Conservation (phyloP, 2,113 vertebrate genomes). For the Psophia crepitans region DNA sequence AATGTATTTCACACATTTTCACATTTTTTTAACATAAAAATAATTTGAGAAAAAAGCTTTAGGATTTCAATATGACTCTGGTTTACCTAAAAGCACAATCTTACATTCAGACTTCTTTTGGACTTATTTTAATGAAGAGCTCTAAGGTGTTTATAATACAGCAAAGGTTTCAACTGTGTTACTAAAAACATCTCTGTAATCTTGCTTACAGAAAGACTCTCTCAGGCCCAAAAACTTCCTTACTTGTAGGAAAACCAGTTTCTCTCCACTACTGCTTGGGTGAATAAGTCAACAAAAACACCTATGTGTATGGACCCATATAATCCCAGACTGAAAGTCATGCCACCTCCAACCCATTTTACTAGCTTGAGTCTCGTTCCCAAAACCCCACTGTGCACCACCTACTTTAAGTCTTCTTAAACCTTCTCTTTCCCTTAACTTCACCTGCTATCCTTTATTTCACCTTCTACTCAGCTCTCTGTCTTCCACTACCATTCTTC, state of each 20-base stretch:
- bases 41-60: background rate
- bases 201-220: background rate
- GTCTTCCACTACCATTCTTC: background rate
- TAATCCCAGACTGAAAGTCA: background rate
- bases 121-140: background rate
- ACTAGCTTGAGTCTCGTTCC: background rate
- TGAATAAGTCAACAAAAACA: background rate
- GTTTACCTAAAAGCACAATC: background rate
- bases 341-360: background rate
- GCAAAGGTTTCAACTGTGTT: background rate
- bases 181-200: background rate
- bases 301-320: accelerated
- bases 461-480: background rate
- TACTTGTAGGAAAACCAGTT: background rate
- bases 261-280: background rate
- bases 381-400: background rate
- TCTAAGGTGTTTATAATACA: background rate
- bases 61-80: background rate
- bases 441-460: background rate
- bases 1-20: background rate
- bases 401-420: background rate
- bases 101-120: background rate
- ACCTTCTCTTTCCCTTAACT: background rate
- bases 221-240: background rate
- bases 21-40: background rate